Conservation (phyloP, 1,140 invertebrate species). For the Drosophila nigromelanica region DNA sequence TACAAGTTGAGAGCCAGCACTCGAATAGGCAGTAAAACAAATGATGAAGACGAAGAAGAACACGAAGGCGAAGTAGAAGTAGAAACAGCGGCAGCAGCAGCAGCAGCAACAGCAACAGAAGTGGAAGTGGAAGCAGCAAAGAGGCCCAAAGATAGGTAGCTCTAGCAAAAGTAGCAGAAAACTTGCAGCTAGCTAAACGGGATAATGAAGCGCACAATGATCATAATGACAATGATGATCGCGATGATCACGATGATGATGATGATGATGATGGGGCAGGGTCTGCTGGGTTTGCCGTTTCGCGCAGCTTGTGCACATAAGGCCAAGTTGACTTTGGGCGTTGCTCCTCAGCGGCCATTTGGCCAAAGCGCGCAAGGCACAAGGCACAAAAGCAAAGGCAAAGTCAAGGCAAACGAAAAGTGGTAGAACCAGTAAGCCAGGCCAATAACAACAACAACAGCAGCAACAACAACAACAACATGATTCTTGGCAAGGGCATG, state of each 20-base stretch:
- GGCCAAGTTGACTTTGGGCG: slow-evolving; percentile 66
- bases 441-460: slow-evolving; percentile 12
- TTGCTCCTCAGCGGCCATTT: slow-evolving; percentile 62
- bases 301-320: slow-evolving; percentile 10
- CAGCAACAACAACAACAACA: slow-evolving; percentile 27
- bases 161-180: slow-evolving; percentile 40
- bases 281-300: slow-evolving; percentile 18
- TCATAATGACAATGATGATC: too few species aligned
- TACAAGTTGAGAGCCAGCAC: slow-evolving; percentile 57
- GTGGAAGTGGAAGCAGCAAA: slow-evolving; percentile 37
- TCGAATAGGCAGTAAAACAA: slow-evolving; percentile 29
- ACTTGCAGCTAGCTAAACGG: slow-evolving; percentile 19
- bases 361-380: slow-evolving; percentile 42
- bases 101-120: slow-evolving; percentile 24
- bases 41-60: slow-evolving; percentile 25
- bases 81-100: slow-evolving; percentile 16
- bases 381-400: slow-evolving; percentile 26
- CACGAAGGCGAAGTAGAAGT: slow-evolving; percentile 4
- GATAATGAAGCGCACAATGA: slow-evolving; percentile 5
- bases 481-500: slow-evolving; percentile 58
- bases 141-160: slow-evolving; percentile 12
- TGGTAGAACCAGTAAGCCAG: slow-evolving; percentile 74
- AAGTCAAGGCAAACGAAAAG: slow-evolving; percentile 57
- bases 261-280: slow-evolving; percentile 15
- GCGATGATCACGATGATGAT: slow-evolving; percentile 35